Conservation (phyloP, 2,888 invertebrate species). For the Pelosia muscerda region DNA sequence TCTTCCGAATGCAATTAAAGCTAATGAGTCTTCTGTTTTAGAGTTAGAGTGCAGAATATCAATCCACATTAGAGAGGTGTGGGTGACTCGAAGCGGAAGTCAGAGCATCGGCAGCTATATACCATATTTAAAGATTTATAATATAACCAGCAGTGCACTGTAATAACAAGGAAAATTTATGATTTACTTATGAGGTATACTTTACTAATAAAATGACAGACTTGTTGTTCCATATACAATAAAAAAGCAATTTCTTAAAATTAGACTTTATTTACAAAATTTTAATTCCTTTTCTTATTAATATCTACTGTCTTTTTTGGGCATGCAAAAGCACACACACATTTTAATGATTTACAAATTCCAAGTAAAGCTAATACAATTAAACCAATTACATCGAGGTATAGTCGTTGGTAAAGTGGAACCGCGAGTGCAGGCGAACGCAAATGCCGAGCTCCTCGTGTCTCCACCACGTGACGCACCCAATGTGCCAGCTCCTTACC, state of each 20-base stretch:
- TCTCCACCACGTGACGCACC: slow-evolving; percentile 87
- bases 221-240: neutral
- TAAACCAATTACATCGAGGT: slow-evolving; percentile 37
- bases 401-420: slow-evolving; percentile 57
- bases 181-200: no score
- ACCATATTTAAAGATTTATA: no score
- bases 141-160: no score
- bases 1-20: no score
- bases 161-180: no score
- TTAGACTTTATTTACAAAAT: neutral
- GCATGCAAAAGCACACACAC: slow-evolving; percentile 7
- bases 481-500: slow-evolving; percentile 87
- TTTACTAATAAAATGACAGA: no score
- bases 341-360: neutral
- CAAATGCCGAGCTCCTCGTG: slow-evolving; percentile 81
- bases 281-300: slow-evolving; percentile 23
- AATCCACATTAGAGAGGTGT: no score
- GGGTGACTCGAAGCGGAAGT: no score
- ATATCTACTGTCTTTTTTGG: slow-evolving; percentile 11
- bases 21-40: no score
- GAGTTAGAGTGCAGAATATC: no score
- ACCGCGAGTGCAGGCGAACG: slow-evolving; percentile 42
- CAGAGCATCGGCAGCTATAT: no score
- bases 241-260: neutral
- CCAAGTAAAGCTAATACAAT: slow-evolving; percentile 13